Evolutionary conservation across 2,113 vertebrate species (phyloP).

Genomic region (Chionis minor): DNA sequence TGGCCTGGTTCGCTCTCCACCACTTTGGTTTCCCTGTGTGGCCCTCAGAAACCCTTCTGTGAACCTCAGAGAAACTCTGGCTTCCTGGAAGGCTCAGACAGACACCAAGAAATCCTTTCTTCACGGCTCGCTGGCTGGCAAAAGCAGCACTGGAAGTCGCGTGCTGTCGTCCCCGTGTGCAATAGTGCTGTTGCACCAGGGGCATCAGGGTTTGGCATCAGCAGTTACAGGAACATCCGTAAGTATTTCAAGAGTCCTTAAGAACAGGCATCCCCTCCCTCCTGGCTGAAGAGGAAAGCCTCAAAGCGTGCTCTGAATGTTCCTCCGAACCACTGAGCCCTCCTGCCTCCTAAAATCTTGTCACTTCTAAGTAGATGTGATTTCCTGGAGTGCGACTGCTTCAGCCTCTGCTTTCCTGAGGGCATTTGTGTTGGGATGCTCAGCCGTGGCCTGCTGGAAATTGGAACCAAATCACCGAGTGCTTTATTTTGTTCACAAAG

Average conservation of each 20-base stretch:
- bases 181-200: background rate
- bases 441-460: background rate
- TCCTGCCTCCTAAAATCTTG: background rate
- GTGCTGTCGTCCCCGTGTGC: fast-evolving
- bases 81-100: background rate
- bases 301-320: background rate
- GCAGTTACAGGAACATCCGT: fast-evolving
- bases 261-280: background rate
- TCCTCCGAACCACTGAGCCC: background rate
- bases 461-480: fast-evolving
- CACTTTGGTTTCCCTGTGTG: background rate
- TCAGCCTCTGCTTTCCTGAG: background rate
- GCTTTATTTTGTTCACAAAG: background rate
- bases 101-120: background rate
- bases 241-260: background rate
- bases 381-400: fast-evolving
- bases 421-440: fast-evolving
- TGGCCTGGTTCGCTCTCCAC: background rate
- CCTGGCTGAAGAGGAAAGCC: background rate
- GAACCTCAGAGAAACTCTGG: background rate
- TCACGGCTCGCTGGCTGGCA: fast-evolving
- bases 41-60: background rate
- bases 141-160: fast-evolving
- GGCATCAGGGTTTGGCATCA: background rate
- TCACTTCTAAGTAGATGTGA: background rate